Percentiles rank a stretch among this genome's conserved stretches.
These are phyloP conservation scores for Thunnus albacares DNA, from an alignment of 2,797 vertebrate genomes.

Conservation along the genomic window DNA sequence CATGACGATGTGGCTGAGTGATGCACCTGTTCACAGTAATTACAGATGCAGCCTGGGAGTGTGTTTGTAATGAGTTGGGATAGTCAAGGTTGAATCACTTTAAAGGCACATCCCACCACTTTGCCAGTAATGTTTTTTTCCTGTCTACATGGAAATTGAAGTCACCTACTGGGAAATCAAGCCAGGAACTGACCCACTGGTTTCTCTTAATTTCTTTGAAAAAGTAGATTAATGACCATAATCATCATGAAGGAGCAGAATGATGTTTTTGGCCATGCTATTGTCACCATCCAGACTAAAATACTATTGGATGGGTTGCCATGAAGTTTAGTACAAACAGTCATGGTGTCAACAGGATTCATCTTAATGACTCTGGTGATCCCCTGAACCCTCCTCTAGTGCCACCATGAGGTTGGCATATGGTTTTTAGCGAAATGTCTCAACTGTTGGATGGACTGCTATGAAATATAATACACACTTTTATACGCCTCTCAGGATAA, in stretches of 20 bases:
- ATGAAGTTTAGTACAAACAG: neutral
- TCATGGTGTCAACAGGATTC: neutral
- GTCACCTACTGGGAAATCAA: slow-evolving; percentile 37
- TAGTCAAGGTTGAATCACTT: slow-evolving; percentile 81
- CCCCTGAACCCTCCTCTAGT: no score
- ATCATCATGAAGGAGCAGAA: neutral
- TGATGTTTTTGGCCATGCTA: neutral
- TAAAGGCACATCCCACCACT: slow-evolving; percentile 70
- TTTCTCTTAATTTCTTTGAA: neutral
- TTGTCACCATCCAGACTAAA: neutral
- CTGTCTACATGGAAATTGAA: slow-evolving; percentile 41
- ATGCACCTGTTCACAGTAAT: slow-evolving; percentile 85
- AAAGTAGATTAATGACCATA: neutral
- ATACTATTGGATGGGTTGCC: neutral
- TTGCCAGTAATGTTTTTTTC: slow-evolving; percentile 56
- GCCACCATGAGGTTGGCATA: neutral
- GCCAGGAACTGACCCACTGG: slow-evolving; percentile 1
- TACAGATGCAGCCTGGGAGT: slow-evolving; percentile 76
- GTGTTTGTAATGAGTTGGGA: slow-evolving; percentile 75
- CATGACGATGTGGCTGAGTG: slow-evolving; percentile 72
- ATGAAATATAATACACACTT: no score
- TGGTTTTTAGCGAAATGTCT: neutral
- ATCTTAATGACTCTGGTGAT: neutral
- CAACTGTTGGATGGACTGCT: no score
- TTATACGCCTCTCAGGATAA: no score